These are phyloP conservation scores for Carterocephalus palaemon DNA, from an alignment of 2,888 invertebrate genomes.

Conservation along the genomic window DNA sequence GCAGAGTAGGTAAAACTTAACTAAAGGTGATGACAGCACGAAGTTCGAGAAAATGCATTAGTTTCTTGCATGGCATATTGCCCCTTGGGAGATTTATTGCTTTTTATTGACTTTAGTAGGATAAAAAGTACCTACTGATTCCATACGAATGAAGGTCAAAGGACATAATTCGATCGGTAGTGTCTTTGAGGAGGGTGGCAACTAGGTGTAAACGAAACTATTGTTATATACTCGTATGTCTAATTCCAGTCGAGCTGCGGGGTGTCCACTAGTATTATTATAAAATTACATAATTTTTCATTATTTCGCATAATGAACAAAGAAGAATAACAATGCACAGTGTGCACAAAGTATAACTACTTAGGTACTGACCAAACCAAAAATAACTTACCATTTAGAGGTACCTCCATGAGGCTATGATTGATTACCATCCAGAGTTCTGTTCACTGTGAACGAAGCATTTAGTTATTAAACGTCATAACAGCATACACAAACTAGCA, in stretches of 20 bases:
- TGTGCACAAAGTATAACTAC: not conserved
- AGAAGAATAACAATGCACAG: not conserved
- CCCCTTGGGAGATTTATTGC: too few relatives aligned
- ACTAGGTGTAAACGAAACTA: too few relatives aligned
- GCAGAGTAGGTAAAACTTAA: too few relatives aligned
- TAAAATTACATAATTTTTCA: not conserved
- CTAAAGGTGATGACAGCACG: too few relatives aligned
- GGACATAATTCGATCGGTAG: too few relatives aligned
- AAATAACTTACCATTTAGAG: conserved; percentile 30
- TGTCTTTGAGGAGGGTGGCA: too few relatives aligned
- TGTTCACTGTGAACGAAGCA: conserved; percentile 53
- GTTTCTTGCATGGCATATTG: too few relatives aligned
- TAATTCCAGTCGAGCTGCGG: not conserved
- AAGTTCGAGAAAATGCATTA: too few relatives aligned
- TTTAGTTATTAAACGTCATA: not conserved
- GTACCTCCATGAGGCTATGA: conserved; percentile 42
- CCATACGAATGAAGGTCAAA: too few relatives aligned
- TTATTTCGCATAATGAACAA: not conserved
- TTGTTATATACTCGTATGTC: not conserved
- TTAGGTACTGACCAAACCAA: not conserved
- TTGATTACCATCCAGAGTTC: conserved; percentile 57
- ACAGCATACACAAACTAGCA: not conserved
- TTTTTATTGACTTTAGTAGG: too few relatives aligned
- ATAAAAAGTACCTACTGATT: not conserved
- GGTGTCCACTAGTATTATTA: too few relatives aligned